Percentiles rank a stretch among this genome's conserved stretches.
Conservation (phyloP, 2,888 invertebrate species). For the Baronia brevicornis region DNA sequence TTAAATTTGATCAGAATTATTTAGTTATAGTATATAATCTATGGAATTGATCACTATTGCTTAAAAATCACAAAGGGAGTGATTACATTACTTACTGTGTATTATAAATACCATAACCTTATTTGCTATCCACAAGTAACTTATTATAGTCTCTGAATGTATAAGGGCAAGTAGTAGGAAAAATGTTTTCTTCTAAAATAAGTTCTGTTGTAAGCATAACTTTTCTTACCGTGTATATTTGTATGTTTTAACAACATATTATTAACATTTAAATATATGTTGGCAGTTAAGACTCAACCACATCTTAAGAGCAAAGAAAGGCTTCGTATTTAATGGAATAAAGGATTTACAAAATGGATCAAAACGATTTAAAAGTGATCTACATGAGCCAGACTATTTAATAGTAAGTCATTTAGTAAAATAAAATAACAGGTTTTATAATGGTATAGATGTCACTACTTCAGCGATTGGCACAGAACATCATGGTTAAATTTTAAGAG, state of each 20-base stretch:
- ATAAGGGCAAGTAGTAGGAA: slow-evolving; percentile 12
- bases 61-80: too few relatives aligned
- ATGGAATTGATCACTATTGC: too few relatives aligned
- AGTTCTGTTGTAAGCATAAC: slow-evolving; percentile 24
- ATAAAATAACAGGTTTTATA: slow-evolving; percentile 9
- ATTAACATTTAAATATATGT: slow-evolving; percentile 8
- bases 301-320: slow-evolving; percentile 22
- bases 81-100: too few relatives aligned
- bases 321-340: slow-evolving; percentile 17
- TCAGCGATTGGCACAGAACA: too few relatives aligned
- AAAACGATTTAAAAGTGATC: slow-evolving; percentile 46
- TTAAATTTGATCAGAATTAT: too few relatives aligned
- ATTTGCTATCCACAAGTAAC: not conserved
- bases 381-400: slow-evolving; percentile 84
- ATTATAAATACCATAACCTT: too few relatives aligned
- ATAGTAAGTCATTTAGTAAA: slow-evolving; percentile 69
- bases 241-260: not conserved
- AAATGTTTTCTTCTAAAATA: slow-evolving; percentile 33
- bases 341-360: slow-evolving; percentile 26
- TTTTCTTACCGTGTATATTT: not conserved
- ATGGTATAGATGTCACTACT: too few relatives aligned
- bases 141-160: slow-evolving; percentile 5
- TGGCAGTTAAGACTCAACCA: slow-evolving; percentile 38
- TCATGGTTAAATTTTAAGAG: too few relatives aligned
- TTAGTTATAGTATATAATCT: too few relatives aligned